Percentiles rank a stretch among this genome's conserved stretches.
These are phyloP conservation scores for Xenopus petersii DNA, from an alignment of 2,797 vertebrate species.

Conservation along the genomic window DNA sequence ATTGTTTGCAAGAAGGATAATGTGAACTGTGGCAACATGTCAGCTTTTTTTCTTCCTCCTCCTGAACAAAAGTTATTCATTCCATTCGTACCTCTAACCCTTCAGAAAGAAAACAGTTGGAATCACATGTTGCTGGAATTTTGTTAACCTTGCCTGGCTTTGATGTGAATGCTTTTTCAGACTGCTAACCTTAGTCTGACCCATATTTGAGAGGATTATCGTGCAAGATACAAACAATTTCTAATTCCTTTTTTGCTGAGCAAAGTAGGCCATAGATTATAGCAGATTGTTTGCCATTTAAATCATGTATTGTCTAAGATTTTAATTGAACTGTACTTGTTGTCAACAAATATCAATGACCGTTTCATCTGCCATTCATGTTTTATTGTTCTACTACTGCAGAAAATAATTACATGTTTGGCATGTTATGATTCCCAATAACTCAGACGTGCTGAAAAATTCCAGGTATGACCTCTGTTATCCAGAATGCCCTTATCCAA, in stretches of 20 bases:
- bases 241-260: slow-evolving; percentile 54
- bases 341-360: not conserved
- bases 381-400: not conserved
- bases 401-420: not conserved
- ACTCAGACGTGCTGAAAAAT: too few relatives aligned
- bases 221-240: slow-evolving; percentile 60
- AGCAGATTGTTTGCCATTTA: slow-evolving; percentile 11
- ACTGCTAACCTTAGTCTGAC: slow-evolving; percentile 63
- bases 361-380: not conserved
- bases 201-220: slow-evolving; percentile 59
- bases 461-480: too few relatives aligned
- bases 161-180: slow-evolving; percentile 59
- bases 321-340: not conserved
- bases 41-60: not conserved
- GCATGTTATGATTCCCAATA: too few relatives aligned
- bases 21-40: not conserved
- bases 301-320: slow-evolving; percentile 1
- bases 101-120: slow-evolving; percentile 44
- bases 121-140: slow-evolving; percentile 46
- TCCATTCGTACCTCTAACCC: not conserved
- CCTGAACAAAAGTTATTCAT: not conserved
- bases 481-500: too few relatives aligned
- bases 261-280: slow-evolving; percentile 52
- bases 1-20: too few relatives aligned
- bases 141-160: slow-evolving; percentile 57